Conservation (phyloP, 2,113 vertebrate genomes). For the Xenotilapia caudafasciata region DNA sequence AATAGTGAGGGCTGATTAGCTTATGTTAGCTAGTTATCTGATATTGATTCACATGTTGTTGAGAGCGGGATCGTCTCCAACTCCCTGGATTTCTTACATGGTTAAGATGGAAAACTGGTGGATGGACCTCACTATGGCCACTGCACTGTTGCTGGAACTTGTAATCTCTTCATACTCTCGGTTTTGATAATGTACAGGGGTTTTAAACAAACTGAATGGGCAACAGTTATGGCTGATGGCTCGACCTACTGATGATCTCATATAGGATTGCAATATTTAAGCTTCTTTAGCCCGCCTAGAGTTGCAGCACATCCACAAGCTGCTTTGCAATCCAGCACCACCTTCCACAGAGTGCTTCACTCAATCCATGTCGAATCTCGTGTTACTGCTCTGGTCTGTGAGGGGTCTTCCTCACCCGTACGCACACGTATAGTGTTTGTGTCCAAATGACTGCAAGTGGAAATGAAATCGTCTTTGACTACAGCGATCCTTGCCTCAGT, state of each 20-base stretch:
- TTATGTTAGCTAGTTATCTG: not conserved
- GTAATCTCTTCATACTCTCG: accelerated
- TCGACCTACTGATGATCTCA: not conserved
- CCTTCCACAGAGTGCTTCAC: not conserved
- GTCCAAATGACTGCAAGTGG: accelerated
- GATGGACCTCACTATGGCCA: not conserved
- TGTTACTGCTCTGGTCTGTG: not conserved
- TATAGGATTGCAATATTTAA: not conserved
- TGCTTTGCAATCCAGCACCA: not conserved
- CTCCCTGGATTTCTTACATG: not conserved
- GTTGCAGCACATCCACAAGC: not conserved
- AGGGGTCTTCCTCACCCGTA: not conserved
- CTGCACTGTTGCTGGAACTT: not conserved
- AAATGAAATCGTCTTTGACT: not conserved
- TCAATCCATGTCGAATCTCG: not conserved
- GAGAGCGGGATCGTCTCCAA: not conserved
- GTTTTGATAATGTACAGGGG: not conserved
- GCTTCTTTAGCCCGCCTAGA: not conserved
- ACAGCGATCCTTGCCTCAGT: not conserved
- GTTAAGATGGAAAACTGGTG: not conserved
- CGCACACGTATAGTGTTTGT: not conserved
- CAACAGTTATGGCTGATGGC: not conserved
- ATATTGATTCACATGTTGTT: not conserved
- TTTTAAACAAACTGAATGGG: not conserved
- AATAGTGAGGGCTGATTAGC: accelerated